Percentiles rank a stretch among this genome's conserved stretches.
phyloP scores from a whole-genome alignment of 2,113 vertebrate species.

The Helogale parvula region DNA sequence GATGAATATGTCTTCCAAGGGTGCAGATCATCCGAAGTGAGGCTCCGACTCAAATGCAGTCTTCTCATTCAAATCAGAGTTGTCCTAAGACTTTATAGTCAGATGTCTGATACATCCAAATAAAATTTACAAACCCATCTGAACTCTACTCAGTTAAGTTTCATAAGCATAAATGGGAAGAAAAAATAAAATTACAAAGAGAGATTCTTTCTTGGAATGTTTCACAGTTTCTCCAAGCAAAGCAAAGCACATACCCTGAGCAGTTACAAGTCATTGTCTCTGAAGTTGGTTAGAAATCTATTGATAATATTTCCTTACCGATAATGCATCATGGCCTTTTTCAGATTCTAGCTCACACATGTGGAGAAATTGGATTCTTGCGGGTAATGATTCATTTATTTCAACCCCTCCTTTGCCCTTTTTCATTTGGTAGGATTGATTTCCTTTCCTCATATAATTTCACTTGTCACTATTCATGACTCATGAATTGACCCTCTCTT shows the following conservation, averaged over 20 bases:
- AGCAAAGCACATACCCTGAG: background rate
- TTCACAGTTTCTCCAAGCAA: background rate
- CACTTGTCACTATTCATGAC: slow-evolving; percentile 67
- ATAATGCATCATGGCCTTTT: background rate
- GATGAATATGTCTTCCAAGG: background rate
- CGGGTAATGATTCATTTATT: slow-evolving; percentile 71
- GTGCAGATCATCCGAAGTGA: background rate
- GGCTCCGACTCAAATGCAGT: background rate
- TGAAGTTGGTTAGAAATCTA: slow-evolving; percentile 51
- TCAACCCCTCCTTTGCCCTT: slow-evolving; percentile 52
- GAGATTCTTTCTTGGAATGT: background rate
- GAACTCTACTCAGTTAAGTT: background rate
- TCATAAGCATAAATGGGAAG: background rate
- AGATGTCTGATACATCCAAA: background rate
- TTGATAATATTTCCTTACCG: slow-evolving; percentile 49
- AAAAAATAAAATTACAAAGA: background rate
- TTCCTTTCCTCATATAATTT: slow-evolving; percentile 73
- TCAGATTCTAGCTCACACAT: slow-evolving; percentile 29
- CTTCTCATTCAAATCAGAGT: background rate
- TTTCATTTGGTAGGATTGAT: slow-evolving; percentile 73
- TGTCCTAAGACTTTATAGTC: background rate
- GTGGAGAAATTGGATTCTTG: slow-evolving; percentile 57
- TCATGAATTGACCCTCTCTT: slow-evolving; percentile 53
- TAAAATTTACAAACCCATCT: background rate
- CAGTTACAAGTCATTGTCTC: background rate